A percentile compares a stretch with the other conserved stretches of the same genome.
Conservation (phyloP, 2,113 vertebrate genomes). For the Charina bottae region DNA sequence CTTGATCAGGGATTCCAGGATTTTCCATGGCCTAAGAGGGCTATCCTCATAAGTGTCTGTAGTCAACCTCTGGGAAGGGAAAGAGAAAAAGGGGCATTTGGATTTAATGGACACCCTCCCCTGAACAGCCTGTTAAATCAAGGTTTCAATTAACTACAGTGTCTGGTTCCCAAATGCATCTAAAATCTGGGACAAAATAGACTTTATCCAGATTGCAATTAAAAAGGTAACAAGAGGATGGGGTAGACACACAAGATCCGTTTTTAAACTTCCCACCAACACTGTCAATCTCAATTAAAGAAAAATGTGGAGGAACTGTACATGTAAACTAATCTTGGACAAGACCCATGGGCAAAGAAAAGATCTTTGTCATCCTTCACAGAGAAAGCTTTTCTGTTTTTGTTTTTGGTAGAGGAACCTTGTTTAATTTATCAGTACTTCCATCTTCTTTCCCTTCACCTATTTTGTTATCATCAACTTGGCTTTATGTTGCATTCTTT, state of each 20-base stretch:
- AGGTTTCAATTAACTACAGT: background rate
- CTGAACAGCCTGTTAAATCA: background rate
- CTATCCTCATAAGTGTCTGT: background rate
- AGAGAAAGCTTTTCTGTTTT: background rate
- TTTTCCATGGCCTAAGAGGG: background rate
- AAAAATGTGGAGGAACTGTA: background rate
- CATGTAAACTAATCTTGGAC: background rate
- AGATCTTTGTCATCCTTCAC: background rate
- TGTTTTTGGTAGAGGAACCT: background rate
- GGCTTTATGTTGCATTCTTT: background rate
- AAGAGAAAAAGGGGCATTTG: background rate
- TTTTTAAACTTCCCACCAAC: background rate
- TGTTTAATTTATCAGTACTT: background rate
- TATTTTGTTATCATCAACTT: background rate
- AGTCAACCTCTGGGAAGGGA: background rate
- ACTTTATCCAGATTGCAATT: background rate
- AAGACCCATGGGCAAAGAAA: background rate
- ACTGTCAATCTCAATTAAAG: background rate
- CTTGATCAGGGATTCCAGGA: background rate
- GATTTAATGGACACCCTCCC: background rate
- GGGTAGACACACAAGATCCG: background rate
- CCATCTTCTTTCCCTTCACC: background rate
- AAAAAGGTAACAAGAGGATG: background rate
- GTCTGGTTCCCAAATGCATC: background rate
- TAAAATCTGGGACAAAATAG: background rate